Conservation (phyloP, 2,113 vertebrate genomes). For the Brachyhypopomus gauderio region DNA sequence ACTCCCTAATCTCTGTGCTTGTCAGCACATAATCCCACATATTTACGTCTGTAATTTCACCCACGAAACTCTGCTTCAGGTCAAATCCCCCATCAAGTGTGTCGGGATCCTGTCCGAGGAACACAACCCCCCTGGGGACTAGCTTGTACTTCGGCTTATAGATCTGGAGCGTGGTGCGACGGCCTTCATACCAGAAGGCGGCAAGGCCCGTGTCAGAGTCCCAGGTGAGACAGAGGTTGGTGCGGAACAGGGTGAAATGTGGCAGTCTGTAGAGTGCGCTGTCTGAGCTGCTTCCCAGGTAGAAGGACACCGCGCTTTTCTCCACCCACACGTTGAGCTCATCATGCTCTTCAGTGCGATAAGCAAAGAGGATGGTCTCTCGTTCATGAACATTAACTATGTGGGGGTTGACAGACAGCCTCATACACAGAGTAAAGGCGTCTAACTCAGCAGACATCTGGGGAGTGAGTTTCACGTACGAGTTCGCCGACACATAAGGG, state of each 20-base stretch:
- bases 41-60: constrained; percentile 75
- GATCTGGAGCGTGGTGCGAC: constrained; percentile 70
- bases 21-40: constrained; percentile 79
- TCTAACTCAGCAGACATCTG: constrained; percentile 68
- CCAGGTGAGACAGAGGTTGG: constrained; percentile 78
- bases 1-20: constrained; percentile 65
- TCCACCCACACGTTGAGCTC: constrained; percentile 78
- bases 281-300: constrained; percentile 60
- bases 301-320: constrained; percentile 65
- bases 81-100: constrained; percentile 64
- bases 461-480: constrained; percentile 70
- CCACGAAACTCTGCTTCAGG: constrained; percentile 71
- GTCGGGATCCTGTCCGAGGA: constrained; percentile 76
- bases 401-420: constrained; percentile 66
- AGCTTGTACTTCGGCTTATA: constrained; percentile 69
- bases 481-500: constrained; percentile 70
- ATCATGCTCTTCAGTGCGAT: constrained; percentile 68
- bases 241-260: constrained; percentile 66
- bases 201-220: constrained; percentile 69
- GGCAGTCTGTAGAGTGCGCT: constrained; percentile 67
- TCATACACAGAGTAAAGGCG: constrained; percentile 78
- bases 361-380: constrained; percentile 76
- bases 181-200: constrained; percentile 74
- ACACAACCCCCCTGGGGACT: constrained; percentile 64
- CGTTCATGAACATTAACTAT: constrained; percentile 34